phyloP scores from a whole-genome alignment of 2,797 vertebrate species.

The Cossypha heuglini region DNA sequence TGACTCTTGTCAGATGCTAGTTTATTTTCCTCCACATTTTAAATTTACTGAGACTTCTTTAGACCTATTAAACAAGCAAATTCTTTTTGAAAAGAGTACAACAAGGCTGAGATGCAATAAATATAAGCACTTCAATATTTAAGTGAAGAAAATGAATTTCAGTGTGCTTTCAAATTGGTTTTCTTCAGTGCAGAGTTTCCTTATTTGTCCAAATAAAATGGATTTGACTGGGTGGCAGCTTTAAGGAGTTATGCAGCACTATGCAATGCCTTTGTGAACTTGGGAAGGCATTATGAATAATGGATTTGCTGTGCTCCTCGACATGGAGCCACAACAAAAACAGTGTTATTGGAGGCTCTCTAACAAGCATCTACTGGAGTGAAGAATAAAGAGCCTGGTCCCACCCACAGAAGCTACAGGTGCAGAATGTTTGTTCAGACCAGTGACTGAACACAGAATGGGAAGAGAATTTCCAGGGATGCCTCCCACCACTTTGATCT shows the following conservation, averaged over 20 bases:
- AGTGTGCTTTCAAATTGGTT: conserved; percentile 50
- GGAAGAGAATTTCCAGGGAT: not conserved
- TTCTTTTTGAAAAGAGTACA: conserved; percentile 26
- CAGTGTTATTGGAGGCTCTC: not conserved
- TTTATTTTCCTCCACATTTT: not conserved
- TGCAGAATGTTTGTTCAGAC: not conserved
- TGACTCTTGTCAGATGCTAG: not conserved
- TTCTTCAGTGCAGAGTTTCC: conserved; percentile 29
- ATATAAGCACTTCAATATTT: conserved; percentile 61
- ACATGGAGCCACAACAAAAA: conserved; percentile 12
- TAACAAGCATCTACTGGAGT: conserved; percentile 10
- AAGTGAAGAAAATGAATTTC: conserved; percentile 60
- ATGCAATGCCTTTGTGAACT: conserved; percentile 1
- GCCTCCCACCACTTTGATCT: not conserved
- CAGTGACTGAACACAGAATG: not conserved
- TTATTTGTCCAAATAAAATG: conserved; percentile 55
- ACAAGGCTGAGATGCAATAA: conserved; percentile 42
- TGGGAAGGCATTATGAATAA: conserved; percentile 18
- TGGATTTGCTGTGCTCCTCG: conserved; percentile 29
- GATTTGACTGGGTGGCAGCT: conserved; percentile 46
- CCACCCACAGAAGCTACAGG: not conserved
- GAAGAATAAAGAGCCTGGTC: not conserved
- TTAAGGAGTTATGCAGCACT: not conserved
- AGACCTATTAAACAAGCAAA: conserved; percentile 25
- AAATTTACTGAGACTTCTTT: conserved; percentile 20